Evolutionary conservation across 2,888 invertebrate genomes (phyloP).

Genomic region (Pristionchus exspectatus): DNA sequence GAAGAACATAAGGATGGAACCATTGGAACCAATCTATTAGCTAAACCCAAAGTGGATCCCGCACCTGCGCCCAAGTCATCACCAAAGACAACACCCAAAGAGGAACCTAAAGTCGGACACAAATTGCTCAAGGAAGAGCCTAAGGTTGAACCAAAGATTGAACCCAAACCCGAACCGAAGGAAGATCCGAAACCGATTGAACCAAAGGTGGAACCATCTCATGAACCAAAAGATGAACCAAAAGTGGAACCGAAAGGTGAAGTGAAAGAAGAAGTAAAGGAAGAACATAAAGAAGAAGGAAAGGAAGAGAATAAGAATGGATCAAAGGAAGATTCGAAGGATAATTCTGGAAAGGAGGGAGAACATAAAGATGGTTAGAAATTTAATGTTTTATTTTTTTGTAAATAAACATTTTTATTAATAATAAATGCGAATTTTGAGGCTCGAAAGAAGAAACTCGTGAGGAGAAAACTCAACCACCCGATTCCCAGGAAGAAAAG

Average conservation of each 20-base stretch:
- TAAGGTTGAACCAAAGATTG: not conserved
- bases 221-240: not conserved
- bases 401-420: not conserved
- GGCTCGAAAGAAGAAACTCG: not conserved
- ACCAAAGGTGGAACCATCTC: not conserved
- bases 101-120: not conserved
- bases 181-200: not conserved
- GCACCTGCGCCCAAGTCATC: not conserved
- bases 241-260: not conserved
- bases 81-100: not conserved
- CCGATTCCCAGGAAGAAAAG: not conserved
- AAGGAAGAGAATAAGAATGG: slow-evolving; percentile 9
- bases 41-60: not conserved
- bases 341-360: slow-evolving; percentile 5
- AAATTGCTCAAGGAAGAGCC: not conserved
- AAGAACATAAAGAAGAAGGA: slow-evolving; percentile 5
- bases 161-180: not conserved
- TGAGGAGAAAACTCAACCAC: not conserved
- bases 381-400: not conserved
- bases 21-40: not conserved
- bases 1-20: not conserved
- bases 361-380: not conserved
- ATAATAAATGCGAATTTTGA: not conserved
- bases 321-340: slow-evolving; percentile 9
- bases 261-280: not conserved